These are phyloP conservation scores for Loriculus beryllinus DNA, from an alignment of 2,797 vertebrate species.

Conservation along the genomic window DNA sequence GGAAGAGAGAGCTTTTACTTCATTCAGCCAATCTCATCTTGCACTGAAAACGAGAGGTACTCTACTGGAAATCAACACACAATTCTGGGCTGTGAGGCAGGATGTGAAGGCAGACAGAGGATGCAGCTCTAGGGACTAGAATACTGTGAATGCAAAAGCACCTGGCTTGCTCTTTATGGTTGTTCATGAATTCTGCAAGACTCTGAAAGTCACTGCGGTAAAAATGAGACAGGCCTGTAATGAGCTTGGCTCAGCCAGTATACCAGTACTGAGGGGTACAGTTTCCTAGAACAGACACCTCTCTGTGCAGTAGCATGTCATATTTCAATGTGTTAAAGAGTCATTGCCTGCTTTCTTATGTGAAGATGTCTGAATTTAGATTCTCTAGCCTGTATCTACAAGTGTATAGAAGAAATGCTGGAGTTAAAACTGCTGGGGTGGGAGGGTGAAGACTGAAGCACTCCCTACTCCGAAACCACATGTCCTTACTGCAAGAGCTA, in stretches of 20 bases:
- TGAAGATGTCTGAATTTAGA: constrained; percentile 34
- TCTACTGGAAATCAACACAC: background rate
- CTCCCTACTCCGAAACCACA: background rate
- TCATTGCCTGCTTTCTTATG: background rate
- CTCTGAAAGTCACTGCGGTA: background rate
- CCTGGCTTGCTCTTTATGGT: background rate
- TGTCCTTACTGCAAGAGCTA: background rate
- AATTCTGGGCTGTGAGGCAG: background rate
- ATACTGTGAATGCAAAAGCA: background rate
- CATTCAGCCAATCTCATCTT: background rate
- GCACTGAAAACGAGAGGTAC: background rate
- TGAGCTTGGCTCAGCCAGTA: background rate
- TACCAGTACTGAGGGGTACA: background rate
- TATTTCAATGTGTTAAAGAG: constrained; percentile 20
- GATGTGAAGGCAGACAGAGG: background rate
- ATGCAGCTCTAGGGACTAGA: background rate
- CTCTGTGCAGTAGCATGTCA: background rate
- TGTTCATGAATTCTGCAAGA: constrained; percentile 5
- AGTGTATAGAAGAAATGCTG: background rate
- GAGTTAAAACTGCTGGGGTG: background rate
- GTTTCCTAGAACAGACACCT: constrained; percentile 11
- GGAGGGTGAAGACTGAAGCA: background rate
- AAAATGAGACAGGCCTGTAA: background rate
- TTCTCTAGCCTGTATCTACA: background rate
- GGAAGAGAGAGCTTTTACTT: background rate